A percentile compares a stretch with the other conserved stretches of the same genome.
Conservation (phyloP, 2,797 vertebrate genomes). For the Peromyscus attwateri region DNA sequence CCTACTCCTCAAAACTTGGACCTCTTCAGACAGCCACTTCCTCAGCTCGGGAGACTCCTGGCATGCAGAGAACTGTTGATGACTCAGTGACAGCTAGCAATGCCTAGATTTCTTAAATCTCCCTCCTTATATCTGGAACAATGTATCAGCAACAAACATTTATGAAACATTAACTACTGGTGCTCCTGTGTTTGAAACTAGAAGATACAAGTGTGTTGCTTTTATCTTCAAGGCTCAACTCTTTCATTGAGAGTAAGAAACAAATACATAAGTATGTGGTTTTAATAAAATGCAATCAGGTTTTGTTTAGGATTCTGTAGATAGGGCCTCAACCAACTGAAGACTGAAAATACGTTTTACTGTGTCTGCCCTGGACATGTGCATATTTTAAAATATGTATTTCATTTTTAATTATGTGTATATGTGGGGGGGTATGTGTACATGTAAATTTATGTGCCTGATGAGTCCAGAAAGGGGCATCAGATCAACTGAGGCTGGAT, state of each 20-base stretch:
- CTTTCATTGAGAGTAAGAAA: background rate
- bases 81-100: background rate
- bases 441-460: background rate
- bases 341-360: background rate
- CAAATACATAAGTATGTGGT: background rate
- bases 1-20: background rate
- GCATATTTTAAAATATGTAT: background rate
- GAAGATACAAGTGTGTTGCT: background rate
- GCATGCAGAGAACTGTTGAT: background rate
- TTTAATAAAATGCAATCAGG: background rate
- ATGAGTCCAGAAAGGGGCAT: background rate
- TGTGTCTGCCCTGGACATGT: background rate
- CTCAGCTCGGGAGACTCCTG: background rate
- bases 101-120: background rate
- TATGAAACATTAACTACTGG: background rate
- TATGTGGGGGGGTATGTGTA: background rate
- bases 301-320: background rate
- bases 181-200: background rate
- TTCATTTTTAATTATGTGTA: background rate
- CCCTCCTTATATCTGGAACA: background rate
- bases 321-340: background rate
- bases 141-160: background rate
- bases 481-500: background rate
- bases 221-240: background rate
- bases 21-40: background rate